Conservation (phyloP, 2,888 invertebrate species). For the Coelopa pilipes region DNA sequence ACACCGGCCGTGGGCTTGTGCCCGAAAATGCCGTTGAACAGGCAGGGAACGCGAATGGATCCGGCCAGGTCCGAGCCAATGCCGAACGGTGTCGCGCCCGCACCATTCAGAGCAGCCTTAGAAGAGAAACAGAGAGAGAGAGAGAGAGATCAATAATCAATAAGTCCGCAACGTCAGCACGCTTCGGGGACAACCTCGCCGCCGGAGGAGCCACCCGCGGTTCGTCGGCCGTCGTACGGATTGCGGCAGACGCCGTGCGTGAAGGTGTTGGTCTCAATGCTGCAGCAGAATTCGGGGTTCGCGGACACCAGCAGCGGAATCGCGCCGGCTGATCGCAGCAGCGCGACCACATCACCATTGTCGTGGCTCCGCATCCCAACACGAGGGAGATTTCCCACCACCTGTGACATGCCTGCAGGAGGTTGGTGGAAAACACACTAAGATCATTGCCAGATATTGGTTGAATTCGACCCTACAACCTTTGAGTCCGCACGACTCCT, state of each 20-base stretch:
- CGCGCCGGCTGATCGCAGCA: constrained; percentile 77
- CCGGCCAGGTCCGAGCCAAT: constrained; percentile 89
- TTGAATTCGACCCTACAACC: constrained; percentile 66
- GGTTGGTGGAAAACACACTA: not conserved
- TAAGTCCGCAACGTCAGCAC: too few relatives aligned
- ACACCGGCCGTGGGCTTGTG: constrained; percentile 84
- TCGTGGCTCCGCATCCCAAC: constrained; percentile 68
- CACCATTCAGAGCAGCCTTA: constrained; percentile 77
- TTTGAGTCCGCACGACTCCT: constrained; percentile 80
- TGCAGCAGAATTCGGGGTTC: constrained; percentile 88
- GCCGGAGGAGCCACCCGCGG: constrained; percentile 89
- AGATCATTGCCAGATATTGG: too few relatives aligned
- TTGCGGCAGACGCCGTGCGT: constrained; percentile 83
- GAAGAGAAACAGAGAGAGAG: not conserved
- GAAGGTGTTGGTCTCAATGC: constrained; percentile 83
- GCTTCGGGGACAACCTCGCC: constrained; percentile 82
- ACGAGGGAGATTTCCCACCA: constrained; percentile 74
- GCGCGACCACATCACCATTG: constrained; percentile 77
- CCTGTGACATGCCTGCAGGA: constrained; percentile 73
- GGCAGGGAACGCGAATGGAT: constrained; percentile 86
- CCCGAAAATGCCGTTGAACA: constrained; percentile 88
- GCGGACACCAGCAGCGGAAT: constrained; percentile 86
- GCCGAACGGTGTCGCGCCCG: constrained; percentile 81
- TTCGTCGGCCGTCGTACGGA: constrained; percentile 81
- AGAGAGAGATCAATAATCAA: not conserved